A percentile compares a stretch with the other conserved stretches of the same genome.
These are phyloP conservation scores for Thunnus maccoyii DNA, from an alignment of 2,113 vertebrate species.

Conservation along the genomic window DNA sequence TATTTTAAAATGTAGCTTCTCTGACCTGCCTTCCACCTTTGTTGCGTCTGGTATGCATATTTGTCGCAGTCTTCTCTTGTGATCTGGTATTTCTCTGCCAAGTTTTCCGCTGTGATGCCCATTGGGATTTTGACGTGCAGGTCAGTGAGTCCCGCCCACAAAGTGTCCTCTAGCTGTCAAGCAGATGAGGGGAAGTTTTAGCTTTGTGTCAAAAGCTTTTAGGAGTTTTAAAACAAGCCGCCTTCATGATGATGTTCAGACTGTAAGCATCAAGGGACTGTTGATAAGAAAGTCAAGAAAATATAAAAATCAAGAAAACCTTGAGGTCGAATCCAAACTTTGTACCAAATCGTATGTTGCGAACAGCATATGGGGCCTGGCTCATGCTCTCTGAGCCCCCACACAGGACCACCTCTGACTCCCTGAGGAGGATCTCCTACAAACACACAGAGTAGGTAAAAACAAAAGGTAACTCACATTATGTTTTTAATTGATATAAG, in stretches of 20 bases:
- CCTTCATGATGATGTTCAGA: background rate
- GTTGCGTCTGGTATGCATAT: constrained; percentile 91
- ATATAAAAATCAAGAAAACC: constrained; percentile 78
- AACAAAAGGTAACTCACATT: background rate
- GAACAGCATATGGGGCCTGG: constrained; percentile 90
- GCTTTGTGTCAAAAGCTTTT: background rate
- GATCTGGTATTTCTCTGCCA: constrained; percentile 92
- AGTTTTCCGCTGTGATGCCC: constrained; percentile 96
- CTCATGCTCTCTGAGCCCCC: constrained; percentile 97
- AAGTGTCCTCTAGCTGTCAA: constrained; percentile 91
- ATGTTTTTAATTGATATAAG: too few relatives aligned
- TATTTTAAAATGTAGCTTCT: background rate
- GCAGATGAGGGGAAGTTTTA: background rate
- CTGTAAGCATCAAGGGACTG: too few relatives aligned
- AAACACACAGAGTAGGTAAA: constrained; percentile 44
- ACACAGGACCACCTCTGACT: constrained; percentile 94
- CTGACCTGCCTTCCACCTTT: constrained; percentile 95
- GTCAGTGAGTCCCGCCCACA: constrained; percentile 93
- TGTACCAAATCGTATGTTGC: constrained; percentile 94
- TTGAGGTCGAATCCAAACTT: constrained; percentile 92
- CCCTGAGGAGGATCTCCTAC: constrained; percentile 94
- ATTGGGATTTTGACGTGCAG: constrained; percentile 90
- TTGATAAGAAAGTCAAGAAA: background rate
- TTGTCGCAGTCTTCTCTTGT: constrained; percentile 91
- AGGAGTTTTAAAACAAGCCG: background rate